Conservation (phyloP, 2,888 invertebrate species). For the Micropterix aruncella region DNA sequence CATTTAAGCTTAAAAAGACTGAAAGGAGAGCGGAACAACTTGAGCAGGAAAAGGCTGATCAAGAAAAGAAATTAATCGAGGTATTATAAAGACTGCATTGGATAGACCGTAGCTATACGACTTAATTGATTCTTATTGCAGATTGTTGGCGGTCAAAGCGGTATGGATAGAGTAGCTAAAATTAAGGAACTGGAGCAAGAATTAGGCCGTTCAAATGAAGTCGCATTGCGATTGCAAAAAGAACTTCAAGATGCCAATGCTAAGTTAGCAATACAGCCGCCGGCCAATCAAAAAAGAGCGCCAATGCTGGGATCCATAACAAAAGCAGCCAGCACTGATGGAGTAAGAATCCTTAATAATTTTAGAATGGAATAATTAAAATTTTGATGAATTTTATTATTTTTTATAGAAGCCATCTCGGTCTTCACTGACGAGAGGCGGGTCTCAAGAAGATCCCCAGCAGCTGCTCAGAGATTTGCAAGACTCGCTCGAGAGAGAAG, state of each 20-base stretch:
- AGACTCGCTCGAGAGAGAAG: conserved; percentile 86
- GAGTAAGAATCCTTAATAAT: conserved; percentile 23
- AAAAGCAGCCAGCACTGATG: conserved; percentile 43
- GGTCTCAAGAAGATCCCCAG: conserved; percentile 68
- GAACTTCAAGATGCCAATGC: conserved; percentile 53
- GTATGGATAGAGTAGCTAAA: conserved; percentile 47
- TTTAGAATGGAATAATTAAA: conserved; percentile 5
- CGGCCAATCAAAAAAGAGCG: conserved; percentile 38
- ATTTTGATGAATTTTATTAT: conserved; percentile 1
- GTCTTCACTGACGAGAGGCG: conserved; percentile 61
- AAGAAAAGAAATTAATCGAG: conserved; percentile 51
- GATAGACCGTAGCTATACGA: too few relatives aligned
- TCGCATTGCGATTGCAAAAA: conserved; percentile 50
- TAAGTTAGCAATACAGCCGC: conserved; percentile 34
- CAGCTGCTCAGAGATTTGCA: conserved; percentile 76
- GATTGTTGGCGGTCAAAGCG: conserved; percentile 43
- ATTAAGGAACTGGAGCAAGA: conserved; percentile 79
- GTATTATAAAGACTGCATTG: conserved; percentile 15
- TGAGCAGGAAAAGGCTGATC: conserved; percentile 70
- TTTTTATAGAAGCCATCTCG: conserved; percentile 49
- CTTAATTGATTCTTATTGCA: conserved; percentile 12
- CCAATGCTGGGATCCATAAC: conserved; percentile 39
- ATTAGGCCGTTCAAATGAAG: conserved; percentile 65
- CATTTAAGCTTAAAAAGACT: conserved; percentile 93
- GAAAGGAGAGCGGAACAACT: conserved; percentile 80